phyloP scores from a whole-genome alignment of 2,113 vertebrate species.

The Dicaeum eximium region DNA sequence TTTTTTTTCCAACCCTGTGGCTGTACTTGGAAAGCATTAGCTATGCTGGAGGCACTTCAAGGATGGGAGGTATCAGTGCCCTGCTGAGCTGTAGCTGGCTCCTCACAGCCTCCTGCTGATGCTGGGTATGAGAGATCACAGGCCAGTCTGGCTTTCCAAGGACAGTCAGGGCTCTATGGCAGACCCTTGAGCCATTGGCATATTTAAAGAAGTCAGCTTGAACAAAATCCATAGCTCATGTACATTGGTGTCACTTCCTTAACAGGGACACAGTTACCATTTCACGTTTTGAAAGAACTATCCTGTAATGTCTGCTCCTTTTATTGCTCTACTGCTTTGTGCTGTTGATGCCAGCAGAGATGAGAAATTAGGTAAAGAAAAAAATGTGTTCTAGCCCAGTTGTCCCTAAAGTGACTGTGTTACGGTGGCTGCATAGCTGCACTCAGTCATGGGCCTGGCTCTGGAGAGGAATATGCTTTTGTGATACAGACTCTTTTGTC shows the following conservation, averaged over 20 bases:
- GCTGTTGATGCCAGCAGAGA: not conserved
- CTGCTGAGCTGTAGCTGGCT: not conserved
- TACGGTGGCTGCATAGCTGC: not conserved
- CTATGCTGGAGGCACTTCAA: not conserved
- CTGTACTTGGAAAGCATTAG: not conserved
- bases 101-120: not conserved
- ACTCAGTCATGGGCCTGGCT: not conserved
- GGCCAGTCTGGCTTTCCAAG: not conserved
- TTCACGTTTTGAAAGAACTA: not conserved
- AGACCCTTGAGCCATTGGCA: rapidly evolving
- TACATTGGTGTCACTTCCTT: not conserved
- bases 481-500: not conserved
- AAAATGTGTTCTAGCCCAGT: not conserved
- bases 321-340: not conserved
- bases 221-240: not conserved
- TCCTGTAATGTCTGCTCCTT: not conserved
- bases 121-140: not conserved
- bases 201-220: not conserved
- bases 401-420: not conserved
- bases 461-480: not conserved
- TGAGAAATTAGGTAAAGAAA: not conserved
- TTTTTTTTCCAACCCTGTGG: not conserved
- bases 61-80: not conserved
- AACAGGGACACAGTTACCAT: not conserved
- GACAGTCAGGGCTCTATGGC: not conserved